Evolutionary conservation across 2,888 invertebrate species (phyloP), one percentile per base, ranked within the genome.

Genomic region (Agrilus cyanescens): DNA sequence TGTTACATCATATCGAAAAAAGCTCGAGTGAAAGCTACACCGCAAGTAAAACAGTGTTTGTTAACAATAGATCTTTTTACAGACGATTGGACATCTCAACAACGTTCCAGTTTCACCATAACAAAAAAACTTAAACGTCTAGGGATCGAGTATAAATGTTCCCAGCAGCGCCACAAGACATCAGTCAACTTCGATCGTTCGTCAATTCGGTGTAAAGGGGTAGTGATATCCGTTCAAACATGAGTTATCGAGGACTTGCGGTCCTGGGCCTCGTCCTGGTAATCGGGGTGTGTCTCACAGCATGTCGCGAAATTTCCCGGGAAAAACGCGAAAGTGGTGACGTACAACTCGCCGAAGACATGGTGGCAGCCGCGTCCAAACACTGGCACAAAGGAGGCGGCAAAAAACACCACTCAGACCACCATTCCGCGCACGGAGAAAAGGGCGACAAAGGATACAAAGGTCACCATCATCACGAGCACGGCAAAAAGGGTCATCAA

Each of bases 381-480:
- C 54, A 61, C 45, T 66, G 61, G 61, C 63, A 67, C 43, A 67
- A 69, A 43, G 79, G 78, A 35, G 75, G 73, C 1, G 75, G 73
- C 1, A 68, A 69, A 37, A 70, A 76, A 37, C 72, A 75, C 48
- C 67, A 73, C 40, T 67, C 74, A 0, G 71, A 75, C 13, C 72
- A 76, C 36, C 72, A 74, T 39, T 67, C 71, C 33, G 66, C 69
- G 12, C 72, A 75, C 42, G 74, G 72, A 1, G 76, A 77, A 40
- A 72, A 76, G 41, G 79, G 79, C 12, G 76, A 78, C 54, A 80
- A 80, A 57, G 78, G 78, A 1, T 79, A 80, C 57, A 76, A 80
- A 68, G 79, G 76, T 2, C 63, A 71, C 47, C 79, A 82, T 58
- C 71, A 78, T 48, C 73, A 76, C 51, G 73, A 75, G 44, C 77